These are phyloP conservation scores for Cataglyphis altisquamis DNA, from an alignment of 2,888 invertebrate genomes.

Conservation along the genomic window DNA sequence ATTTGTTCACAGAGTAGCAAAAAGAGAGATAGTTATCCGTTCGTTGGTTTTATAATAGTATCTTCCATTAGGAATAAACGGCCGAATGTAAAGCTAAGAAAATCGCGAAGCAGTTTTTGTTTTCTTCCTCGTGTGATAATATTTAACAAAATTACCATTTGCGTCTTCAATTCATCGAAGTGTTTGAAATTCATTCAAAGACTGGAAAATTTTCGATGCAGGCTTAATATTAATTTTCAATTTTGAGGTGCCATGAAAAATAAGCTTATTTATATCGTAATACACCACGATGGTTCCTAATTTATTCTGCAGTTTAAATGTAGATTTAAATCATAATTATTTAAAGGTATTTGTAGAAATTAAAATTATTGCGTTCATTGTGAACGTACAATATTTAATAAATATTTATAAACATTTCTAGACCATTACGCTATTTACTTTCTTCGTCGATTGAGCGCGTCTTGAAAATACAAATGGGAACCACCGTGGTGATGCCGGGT, in stretches of 20 bases:
- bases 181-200: constrained; percentile 23
- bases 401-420: not conserved
- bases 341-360: not conserved
- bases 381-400: not conserved
- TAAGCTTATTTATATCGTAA: constrained; percentile 47
- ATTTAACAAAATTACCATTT: constrained; percentile 16
- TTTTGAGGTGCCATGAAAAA: constrained; percentile 13
- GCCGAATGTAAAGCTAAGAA: constrained; percentile 27
- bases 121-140: not conserved
- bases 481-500: constrained; percentile 70
- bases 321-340: not conserved
- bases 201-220: constrained; percentile 1
- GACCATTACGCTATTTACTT: not conserved
- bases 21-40: constrained; percentile 27
- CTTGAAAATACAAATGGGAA: constrained; percentile 57
- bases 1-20: constrained; percentile 43
- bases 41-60: constrained; percentile 17
- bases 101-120: constrained; percentile 22
- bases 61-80: constrained; percentile 25
- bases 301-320: constrained; percentile 8
- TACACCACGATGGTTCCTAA: constrained; percentile 72
- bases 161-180: constrained; percentile 8
- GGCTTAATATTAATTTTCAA: not conserved
- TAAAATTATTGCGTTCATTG: not conserved
- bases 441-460: constrained; percentile 17